Conservation (phyloP, 2,888 invertebrate genomes). For the Tipula confusa region DNA sequence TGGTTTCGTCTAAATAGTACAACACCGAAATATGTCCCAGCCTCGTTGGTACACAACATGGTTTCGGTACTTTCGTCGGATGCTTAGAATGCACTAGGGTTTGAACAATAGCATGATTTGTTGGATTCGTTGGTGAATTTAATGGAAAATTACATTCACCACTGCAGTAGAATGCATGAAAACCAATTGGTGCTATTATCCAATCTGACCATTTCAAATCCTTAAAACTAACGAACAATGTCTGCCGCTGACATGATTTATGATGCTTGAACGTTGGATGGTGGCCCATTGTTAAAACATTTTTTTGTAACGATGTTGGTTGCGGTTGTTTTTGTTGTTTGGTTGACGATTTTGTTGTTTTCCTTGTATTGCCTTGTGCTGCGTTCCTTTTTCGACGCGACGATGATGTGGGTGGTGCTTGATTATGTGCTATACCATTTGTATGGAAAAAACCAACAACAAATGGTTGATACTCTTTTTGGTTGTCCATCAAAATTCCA, state of each 20-base stretch:
- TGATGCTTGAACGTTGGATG: slow-evolving; percentile 36
- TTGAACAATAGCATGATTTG: slow-evolving; percentile 94
- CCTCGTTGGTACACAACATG: slow-evolving; percentile 90
- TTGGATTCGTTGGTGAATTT: slow-evolving; percentile 91
- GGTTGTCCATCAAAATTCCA: slow-evolving; percentile 74
- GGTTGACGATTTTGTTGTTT: slow-evolving; percentile 45
- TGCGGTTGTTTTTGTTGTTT: slow-evolving; percentile 38
- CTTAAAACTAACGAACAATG: slow-evolving; percentile 87
- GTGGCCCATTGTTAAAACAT: neutral
- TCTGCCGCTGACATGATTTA: slow-evolving; percentile 75
- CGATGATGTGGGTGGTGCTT: slow-evolving; percentile 42
- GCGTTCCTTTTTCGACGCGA: slow-evolving; percentile 42
- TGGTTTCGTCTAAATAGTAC: slow-evolving; percentile 85
- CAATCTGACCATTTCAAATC: slow-evolving; percentile 89
- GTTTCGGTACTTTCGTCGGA: slow-evolving; percentile 77
- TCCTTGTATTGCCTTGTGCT: slow-evolving; percentile 31
- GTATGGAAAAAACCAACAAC: slow-evolving; percentile 81
- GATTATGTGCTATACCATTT: slow-evolving; percentile 49
- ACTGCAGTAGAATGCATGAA: slow-evolving; percentile 88
- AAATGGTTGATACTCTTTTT: slow-evolving; percentile 84
- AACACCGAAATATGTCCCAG: slow-evolving; percentile 83
- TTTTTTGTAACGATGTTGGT: neutral
- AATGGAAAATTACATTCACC: slow-evolving; percentile 93
- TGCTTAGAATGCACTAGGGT: slow-evolving; percentile 82
- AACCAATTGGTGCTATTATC: slow-evolving; percentile 95